A percentile compares a stretch with the other conserved stretches of the same genome.
Conservation (phyloP, 2,888 invertebrate genomes). For the Yponomeuta evonymella region DNA sequence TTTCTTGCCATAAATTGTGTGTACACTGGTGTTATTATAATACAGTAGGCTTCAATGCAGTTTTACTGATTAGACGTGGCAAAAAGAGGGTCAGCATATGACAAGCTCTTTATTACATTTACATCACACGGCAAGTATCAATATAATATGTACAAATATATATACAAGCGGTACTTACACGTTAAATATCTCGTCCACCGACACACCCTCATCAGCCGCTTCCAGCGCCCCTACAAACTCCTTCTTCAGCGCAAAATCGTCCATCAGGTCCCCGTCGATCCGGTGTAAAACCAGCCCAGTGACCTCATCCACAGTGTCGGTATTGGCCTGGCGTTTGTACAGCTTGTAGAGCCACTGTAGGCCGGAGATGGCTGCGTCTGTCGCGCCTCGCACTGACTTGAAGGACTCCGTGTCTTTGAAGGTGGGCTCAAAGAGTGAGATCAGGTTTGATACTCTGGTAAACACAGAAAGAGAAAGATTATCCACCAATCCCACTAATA, state of each 20-base stretch:
- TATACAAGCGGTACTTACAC: slow-evolving; percentile 39
- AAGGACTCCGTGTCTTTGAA: slow-evolving; percentile 57
- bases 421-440: slow-evolving; percentile 55
- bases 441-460: slow-evolving; percentile 53
- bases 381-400: slow-evolving; percentile 42
- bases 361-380: slow-evolving; percentile 40
- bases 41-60: too few species aligned
- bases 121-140: background rate
- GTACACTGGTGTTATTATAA: too few species aligned
- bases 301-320: slow-evolving; percentile 24
- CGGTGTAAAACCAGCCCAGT: slow-evolving; percentile 23
- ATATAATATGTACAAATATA: background rate
- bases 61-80: too few species aligned
- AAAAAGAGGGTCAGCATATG: too few species aligned
- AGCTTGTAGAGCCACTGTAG: slow-evolving; percentile 47
- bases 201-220: slow-evolving; percentile 30
- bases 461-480: slow-evolving; percentile 2
- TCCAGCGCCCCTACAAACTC: slow-evolving; percentile 39
- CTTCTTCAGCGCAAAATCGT: slow-evolving; percentile 16
- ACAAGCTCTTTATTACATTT: background rate
- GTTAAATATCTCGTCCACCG: slow-evolving; percentile 39
- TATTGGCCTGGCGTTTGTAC: slow-evolving; percentile 32
- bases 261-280: slow-evolving; percentile 26
- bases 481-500: background rate
- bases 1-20: too few species aligned